Evolutionary conservation across 1,140 invertebrate genomes (phyloP).

Genomic region (Pseudomyrmex flavicornis): DNA sequence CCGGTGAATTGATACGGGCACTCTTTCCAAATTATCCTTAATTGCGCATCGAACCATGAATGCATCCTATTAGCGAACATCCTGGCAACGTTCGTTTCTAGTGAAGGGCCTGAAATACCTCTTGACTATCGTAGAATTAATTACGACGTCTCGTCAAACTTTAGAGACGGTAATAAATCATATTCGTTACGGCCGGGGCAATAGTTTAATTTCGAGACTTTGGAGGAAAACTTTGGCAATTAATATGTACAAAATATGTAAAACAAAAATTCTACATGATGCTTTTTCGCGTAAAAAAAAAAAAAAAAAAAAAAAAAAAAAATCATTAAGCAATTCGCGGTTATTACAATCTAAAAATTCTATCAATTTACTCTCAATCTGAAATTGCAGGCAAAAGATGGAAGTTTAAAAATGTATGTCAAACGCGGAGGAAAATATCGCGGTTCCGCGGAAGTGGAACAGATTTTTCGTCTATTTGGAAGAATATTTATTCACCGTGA

Average conservation of each 20-base stretch:
- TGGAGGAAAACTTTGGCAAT: neutral
- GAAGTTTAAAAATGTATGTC: constrained; percentile 47
- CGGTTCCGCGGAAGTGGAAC: neutral
- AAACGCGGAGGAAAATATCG: constrained; percentile 27
- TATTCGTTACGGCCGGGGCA: neutral
- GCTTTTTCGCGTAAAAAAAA: neutral
- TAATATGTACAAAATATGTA: neutral
- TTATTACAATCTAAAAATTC: neutral
- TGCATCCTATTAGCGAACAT: constrained; percentile 38
- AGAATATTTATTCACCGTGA: constrained; percentile 37
- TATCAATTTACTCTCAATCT: neutral
- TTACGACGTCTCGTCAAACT: constrained; percentile 45
- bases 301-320: too few relatives aligned
- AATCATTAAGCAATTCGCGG: neutral
- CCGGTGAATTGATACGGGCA: constrained; percentile 20
- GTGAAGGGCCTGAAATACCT: constrained; percentile 23
- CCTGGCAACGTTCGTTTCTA: neutral
- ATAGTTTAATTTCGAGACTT: neutral
- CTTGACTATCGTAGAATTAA: constrained; percentile 35
- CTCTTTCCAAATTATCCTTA: constrained; percentile 41
- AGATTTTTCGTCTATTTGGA: constrained; percentile 17
- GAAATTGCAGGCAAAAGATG: neutral
- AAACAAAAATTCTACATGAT: neutral
- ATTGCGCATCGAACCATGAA: constrained; percentile 33
- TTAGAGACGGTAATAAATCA: constrained; percentile 46